Evolutionary conservation across 2,113 vertebrate species (phyloP).

Genomic region (Reinhardtius hippoglossoides): DNA sequence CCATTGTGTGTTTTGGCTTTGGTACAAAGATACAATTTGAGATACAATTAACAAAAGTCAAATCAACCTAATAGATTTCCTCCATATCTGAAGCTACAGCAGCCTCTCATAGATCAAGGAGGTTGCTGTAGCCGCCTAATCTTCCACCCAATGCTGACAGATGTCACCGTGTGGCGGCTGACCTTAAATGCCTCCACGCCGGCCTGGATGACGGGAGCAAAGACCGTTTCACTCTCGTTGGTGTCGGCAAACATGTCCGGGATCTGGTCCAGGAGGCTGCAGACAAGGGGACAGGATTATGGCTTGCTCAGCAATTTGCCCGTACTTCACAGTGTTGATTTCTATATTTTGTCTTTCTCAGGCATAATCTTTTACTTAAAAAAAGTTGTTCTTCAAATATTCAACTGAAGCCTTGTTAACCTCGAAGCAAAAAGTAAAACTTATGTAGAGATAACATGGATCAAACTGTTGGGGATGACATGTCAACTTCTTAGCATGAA

Average conservation of each 20-base stretch:
- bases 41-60: too few relatives aligned
- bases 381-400: too few relatives aligned
- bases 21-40: background rate
- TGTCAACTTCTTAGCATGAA: too few relatives aligned
- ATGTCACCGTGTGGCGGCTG: conserved; percentile 59
- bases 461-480: too few relatives aligned
- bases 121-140: background rate
- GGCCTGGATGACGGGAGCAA: conserved; percentile 92
- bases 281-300: conserved; percentile 19
- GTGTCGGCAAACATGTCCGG: conserved; percentile 96
- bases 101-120: background rate
- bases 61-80: too few relatives aligned
- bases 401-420: too few relatives aligned
- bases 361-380: too few relatives aligned
- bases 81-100: background rate
- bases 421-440: too few relatives aligned
- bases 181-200: conserved; percentile 97
- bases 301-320: background rate
- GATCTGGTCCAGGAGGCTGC: conserved; percentile 94
- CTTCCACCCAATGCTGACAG: conserved; percentile 15
- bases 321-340: background rate
- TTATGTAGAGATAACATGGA: too few relatives aligned
- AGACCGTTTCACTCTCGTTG: conserved; percentile 93
- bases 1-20: conserved; percentile 1
- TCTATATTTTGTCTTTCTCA: too few relatives aligned